Percentiles rank a stretch among this genome's conserved stretches.
Evolutionary conservation across 2,113 vertebrate species (phyloP).

Genomic region (Shinisaurus crocodilurus): DNA sequence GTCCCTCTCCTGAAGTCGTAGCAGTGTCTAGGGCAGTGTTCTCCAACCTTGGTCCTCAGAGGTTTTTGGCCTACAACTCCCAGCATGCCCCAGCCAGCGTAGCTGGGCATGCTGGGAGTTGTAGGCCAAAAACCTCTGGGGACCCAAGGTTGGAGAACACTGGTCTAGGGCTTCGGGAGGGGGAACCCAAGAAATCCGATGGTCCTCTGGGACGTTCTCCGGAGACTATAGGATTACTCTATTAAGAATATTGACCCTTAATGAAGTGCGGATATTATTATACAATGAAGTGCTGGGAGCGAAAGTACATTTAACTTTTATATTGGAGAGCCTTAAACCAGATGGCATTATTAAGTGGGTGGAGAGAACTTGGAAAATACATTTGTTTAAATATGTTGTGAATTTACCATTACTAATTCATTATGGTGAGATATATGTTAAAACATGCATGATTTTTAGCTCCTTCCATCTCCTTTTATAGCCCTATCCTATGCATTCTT

Average conservation of each 20-base stretch:
- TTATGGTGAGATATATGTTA: constrained; percentile 53
- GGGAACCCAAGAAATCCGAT: too few relatives aligned
- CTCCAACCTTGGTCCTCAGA: too few relatives aligned
- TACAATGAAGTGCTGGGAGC: constrained; percentile 13
- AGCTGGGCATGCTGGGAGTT: too few relatives aligned
- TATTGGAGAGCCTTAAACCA: constrained; percentile 19
- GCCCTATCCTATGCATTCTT: neutral
- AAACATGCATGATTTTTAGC: constrained; percentile 26
- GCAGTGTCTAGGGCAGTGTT: too few relatives aligned
- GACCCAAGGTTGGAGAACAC: too few relatives aligned
- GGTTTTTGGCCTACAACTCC: too few relatives aligned
- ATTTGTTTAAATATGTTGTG: constrained; percentile 35
- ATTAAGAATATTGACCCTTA: neutral
- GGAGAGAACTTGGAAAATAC: constrained; percentile 32
- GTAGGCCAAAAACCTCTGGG: too few relatives aligned
- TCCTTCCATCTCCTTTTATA: constrained; percentile 36
- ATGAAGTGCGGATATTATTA: neutral
- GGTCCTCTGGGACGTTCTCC: too few relatives aligned
- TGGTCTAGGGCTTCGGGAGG: too few relatives aligned
- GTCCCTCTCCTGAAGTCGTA: too few relatives aligned
- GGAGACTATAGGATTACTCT: too few relatives aligned
- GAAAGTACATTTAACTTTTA: constrained; percentile 20
- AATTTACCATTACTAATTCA: constrained; percentile 61
- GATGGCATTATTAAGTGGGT: constrained; percentile 49
- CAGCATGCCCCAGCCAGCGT: too few relatives aligned